These are phyloP conservation scores for Anisognathus igniventris DNA, from an alignment of 2,797 vertebrate genomes.

Conservation along the genomic window DNA sequence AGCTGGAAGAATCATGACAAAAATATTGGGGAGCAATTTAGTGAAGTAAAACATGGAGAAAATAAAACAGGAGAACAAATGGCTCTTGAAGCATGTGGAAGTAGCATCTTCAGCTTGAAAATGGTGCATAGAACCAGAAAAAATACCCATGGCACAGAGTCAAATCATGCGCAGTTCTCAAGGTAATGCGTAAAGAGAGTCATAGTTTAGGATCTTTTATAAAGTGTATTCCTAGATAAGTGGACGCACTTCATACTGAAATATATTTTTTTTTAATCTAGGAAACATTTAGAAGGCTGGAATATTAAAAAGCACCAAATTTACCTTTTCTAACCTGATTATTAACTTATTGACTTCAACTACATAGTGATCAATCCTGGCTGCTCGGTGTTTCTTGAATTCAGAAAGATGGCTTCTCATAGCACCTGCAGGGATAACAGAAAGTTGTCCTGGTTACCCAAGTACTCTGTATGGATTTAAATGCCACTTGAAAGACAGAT, in stretches of 20 bases:
- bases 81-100: not conserved
- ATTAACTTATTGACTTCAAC: constrained; percentile 98
- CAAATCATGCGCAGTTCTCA: not conserved
- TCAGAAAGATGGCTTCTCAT: constrained; percentile 87
- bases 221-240: not conserved
- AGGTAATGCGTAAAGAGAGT: not conserved
- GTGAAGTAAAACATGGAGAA: not conserved
- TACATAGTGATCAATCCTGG: constrained; percentile 96
- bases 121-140: not conserved
- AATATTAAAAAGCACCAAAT: constrained; percentile 10
- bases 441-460: not conserved
- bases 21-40: not conserved
- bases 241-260: not conserved
- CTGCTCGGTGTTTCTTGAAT: constrained; percentile 94
- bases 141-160: not conserved
- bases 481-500: not conserved
- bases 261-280: not conserved
- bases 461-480: not conserved
- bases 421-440: constrained; percentile 76
- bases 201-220: not conserved
- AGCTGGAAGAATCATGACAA: not conserved
- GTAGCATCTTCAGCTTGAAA: not conserved
- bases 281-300: not conserved
- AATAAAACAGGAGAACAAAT: not conserved
- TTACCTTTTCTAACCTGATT: constrained; percentile 97